Evolutionary conservation across 2,797 vertebrate genomes (phyloP).

Genomic region (Calcarius lapponicus): DNA sequence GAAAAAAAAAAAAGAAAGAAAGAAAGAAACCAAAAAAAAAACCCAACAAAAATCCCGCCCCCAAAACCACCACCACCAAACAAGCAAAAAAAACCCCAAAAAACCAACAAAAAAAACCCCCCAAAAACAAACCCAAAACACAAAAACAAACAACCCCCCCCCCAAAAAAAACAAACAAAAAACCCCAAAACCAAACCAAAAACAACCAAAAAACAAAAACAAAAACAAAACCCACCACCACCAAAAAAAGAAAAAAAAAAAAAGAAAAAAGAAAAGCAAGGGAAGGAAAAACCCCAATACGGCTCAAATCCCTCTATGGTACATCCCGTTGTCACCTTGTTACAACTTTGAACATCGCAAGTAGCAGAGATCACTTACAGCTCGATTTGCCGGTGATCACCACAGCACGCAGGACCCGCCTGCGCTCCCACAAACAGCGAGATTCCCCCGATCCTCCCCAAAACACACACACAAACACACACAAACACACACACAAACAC

Average conservation of each 20-base stretch:
- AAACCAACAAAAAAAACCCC: no score
- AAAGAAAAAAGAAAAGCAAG: background rate
- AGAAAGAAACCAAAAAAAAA: no score
- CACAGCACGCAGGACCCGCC: background rate
- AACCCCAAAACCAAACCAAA: no score
- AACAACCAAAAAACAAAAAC: no score
- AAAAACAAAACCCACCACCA: no score
- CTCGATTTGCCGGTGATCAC: background rate
- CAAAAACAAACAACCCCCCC: no score
- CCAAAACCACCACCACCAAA: no score
- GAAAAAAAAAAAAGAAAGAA: no score
- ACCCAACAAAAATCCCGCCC: background rate
- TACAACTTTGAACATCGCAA: background rate
- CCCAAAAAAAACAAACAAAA: no score
- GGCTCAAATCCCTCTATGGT: accelerated
- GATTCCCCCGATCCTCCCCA: background rate
- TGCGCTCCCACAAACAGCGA: accelerated
- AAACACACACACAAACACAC: accelerated
- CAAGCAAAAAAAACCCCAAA: background rate
- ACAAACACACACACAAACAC: accelerated
- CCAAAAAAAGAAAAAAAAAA: no score
- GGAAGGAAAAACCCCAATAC: accelerated
- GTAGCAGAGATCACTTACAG: accelerated
- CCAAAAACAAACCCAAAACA: no score
- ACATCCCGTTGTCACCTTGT: accelerated